Conservation (phyloP, 2,888 invertebrate species). For the Cancer borealis region DNA sequence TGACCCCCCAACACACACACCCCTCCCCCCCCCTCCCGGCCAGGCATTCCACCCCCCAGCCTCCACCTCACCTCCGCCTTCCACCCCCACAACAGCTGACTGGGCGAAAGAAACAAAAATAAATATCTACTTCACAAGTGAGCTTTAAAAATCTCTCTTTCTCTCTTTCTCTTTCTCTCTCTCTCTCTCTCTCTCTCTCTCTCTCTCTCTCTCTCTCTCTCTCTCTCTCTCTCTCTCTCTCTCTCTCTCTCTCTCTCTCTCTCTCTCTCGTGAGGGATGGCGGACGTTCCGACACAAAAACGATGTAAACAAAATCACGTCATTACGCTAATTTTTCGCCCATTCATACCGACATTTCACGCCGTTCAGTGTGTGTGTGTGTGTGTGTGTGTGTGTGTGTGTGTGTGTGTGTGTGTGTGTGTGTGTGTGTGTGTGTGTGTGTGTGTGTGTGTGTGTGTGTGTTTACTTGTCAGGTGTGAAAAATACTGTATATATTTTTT, state of each 20-base stretch:
- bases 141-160: slow-evolving; percentile 11
- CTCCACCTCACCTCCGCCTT: neutral
- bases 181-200: slow-evolving; percentile 29
- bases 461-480: neutral
- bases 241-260: slow-evolving; percentile 32
- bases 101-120: slow-evolving; percentile 44
- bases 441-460: slow-evolving; percentile 25
- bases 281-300: neutral
- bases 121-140: slow-evolving; percentile 17
- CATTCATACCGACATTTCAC: slow-evolving; percentile 23
- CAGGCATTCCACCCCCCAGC: neutral
- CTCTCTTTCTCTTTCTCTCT: slow-evolving; percentile 32
- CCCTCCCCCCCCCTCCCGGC: neutral
- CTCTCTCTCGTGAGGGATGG: slow-evolving; percentile 6
- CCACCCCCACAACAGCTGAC: slow-evolving; percentile 49
- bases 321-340: neutral
- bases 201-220: slow-evolving; percentile 36
- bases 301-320: neutral
- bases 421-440: slow-evolving; percentile 51
- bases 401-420: slow-evolving; percentile 56
- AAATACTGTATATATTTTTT: too few relatives aligned
- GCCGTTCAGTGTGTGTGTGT: slow-evolving; percentile 43
- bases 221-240: slow-evolving; percentile 43
- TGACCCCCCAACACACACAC: neutral
- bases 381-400: slow-evolving; percentile 53